phyloP scores from a whole-genome alignment of 2,888 invertebrate species.

The Acronicta leporina region DNA sequence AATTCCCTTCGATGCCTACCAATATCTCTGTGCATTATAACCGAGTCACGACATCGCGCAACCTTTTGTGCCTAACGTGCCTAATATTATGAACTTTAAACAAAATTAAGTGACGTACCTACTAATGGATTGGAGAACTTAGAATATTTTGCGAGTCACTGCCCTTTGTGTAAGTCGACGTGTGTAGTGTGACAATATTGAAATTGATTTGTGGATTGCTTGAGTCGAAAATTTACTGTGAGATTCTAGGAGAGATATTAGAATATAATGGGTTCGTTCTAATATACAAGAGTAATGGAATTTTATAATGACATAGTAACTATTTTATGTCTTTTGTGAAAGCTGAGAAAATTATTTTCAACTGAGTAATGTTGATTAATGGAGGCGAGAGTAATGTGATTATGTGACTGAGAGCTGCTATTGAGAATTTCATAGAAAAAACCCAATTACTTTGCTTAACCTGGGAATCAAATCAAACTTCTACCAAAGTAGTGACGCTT shows the following conservation, averaged over 20 bases:
- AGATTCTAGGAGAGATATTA: too few species aligned
- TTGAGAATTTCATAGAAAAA: too few species aligned
- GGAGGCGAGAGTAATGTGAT: too few species aligned
- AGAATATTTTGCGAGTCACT: constrained; percentile 43
- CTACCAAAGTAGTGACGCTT: too few species aligned
- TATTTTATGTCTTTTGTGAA: too few species aligned
- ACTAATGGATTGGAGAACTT: constrained; percentile 49
- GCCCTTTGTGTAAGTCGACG: constrained; percentile 21
- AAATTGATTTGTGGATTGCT: constrained; percentile 7
- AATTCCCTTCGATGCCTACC: constrained; percentile 61
- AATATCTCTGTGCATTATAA: constrained; percentile 61
- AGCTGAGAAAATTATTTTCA: too few species aligned
- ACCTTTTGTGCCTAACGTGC: constrained; percentile 45
- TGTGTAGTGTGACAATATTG: constrained; percentile 17
- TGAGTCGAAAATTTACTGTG: constrained; percentile 6
- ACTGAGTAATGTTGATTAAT: too few species aligned
- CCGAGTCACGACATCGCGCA: constrained; percentile 63
- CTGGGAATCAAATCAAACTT: too few species aligned
- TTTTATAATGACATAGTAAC: neutral
- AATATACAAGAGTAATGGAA: too few species aligned
- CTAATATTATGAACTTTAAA: constrained; percentile 57
- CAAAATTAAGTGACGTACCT: constrained; percentile 53
- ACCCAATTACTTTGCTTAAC: too few species aligned
- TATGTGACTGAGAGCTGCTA: too few species aligned
- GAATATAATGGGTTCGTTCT: too few species aligned